These are phyloP conservation scores for Timema cristinae DNA, from an alignment of 2,888 invertebrate genomes.

Conservation along the genomic window DNA sequence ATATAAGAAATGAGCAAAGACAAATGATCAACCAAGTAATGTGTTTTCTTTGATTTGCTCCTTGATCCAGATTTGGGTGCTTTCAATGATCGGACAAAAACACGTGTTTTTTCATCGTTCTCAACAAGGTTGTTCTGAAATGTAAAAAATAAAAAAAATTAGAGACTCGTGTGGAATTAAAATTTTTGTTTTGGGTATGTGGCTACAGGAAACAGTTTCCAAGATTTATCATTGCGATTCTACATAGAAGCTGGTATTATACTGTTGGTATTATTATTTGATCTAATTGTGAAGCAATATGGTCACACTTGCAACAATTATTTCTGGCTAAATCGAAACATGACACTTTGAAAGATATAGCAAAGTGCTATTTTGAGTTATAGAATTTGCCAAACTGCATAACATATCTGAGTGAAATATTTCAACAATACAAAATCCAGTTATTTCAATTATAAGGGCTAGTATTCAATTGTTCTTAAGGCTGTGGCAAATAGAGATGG, in stretches of 20 bases:
- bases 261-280: slow-evolving; percentile 10
- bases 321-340: background rate
- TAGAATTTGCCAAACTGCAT: slow-evolving; percentile 21
- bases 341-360: slow-evolving; percentile 8
- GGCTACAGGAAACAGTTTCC: background rate
- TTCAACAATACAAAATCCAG: background rate
- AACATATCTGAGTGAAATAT: background rate
- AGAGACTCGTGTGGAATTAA: background rate
- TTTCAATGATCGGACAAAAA: background rate
- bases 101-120: background rate
- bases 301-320: background rate
- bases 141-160: too few relatives aligned
- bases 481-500: slow-evolving; percentile 16
- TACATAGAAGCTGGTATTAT: background rate
- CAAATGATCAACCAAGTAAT: background rate
- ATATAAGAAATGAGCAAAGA: background rate
- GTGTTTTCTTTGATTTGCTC: slow-evolving; percentile 1
- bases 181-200: background rate
- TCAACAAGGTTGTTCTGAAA: background rate
- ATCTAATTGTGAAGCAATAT: slow-evolving; percentile 12
- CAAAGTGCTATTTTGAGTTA: slow-evolving; percentile 10
- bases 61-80: background rate
- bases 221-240: background rate
- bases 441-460: background rate
- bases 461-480: slow-evolving; percentile 11